Percentiles rank a stretch among this genome's conserved stretches.
Conservation (phyloP, 1,140 invertebrate genomes). For the Bombus waltoni region DNA sequence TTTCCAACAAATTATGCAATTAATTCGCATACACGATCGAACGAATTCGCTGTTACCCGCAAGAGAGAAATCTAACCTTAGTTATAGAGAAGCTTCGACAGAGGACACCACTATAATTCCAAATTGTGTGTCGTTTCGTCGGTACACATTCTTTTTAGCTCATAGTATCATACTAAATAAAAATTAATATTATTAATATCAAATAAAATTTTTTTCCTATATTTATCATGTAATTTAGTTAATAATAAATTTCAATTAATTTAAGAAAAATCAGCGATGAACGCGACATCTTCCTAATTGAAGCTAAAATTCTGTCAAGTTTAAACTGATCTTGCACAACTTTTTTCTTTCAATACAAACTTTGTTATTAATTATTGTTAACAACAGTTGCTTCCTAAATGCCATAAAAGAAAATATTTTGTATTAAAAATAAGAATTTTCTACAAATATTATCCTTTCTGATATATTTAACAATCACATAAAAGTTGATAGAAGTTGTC, state of each 20-base stretch:
- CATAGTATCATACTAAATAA: slow-evolving; percentile 19
- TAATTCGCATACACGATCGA: neutral
- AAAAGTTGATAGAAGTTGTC: neutral
- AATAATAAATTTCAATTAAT: neutral
- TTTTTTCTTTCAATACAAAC: neutral
- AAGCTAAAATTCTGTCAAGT: slow-evolving; percentile 19
- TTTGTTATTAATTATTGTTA: neutral
- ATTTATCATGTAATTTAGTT: slow-evolving; percentile 5
- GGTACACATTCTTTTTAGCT: slow-evolving; percentile 40
- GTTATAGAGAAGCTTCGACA: slow-evolving; percentile 65
- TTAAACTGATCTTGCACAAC: neutral
- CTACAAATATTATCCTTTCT: neutral
- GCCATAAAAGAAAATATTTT: neutral
- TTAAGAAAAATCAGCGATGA: slow-evolving; percentile 16
- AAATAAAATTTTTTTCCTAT: neutral
- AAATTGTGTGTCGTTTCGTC: slow-evolving; percentile 38
- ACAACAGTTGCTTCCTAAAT: neutral
- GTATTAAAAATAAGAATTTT: slow-evolving; percentile 13
- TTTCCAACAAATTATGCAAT: neutral
- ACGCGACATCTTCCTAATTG: slow-evolving; percentile 38
- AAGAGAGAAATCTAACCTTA: slow-evolving; percentile 52
- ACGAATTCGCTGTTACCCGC: slow-evolving; percentile 44
- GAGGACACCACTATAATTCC: slow-evolving; percentile 75
- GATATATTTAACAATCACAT: neutral
- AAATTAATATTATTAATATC: slow-evolving; percentile 14